Evolutionary conservation across 2,797 vertebrate genomes (phyloP).

Genomic region (Fistularia tabacaria): DNA sequence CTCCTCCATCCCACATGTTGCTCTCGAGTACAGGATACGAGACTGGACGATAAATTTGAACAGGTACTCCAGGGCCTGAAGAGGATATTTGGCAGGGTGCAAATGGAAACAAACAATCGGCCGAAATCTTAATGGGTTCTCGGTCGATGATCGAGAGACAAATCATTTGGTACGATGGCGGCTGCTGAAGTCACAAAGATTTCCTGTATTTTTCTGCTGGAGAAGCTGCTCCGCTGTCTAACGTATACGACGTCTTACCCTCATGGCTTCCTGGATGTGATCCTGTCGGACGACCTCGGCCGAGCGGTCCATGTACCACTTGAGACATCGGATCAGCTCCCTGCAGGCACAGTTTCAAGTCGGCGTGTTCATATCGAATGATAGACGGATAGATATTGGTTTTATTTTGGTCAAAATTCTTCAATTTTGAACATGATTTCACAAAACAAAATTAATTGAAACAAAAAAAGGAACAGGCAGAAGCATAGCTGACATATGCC

Average conservation of each 20-base stretch:
- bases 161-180: too few relatives aligned
- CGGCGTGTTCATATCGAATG: too few relatives aligned
- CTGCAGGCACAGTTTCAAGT: constrained; percentile 59
- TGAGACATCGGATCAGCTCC: constrained; percentile 95
- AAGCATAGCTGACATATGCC: too few relatives aligned
- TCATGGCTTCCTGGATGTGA: constrained; percentile 99
- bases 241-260: constrained; percentile 77
- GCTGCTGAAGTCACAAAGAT: too few relatives aligned
- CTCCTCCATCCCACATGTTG: constrained; percentile 98
- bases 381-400: too few relatives aligned
- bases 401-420: too few relatives aligned
- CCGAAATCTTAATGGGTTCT: constrained; percentile 10
- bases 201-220: too few relatives aligned
- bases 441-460: too few relatives aligned
- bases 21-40: constrained; percentile 95
- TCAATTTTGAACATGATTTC: too few relatives aligned
- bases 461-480: too few relatives aligned
- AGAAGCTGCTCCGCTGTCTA: too few relatives aligned
- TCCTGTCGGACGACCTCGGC: constrained; percentile 95
- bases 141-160: constrained; percentile 6
- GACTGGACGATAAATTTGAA: constrained; percentile 99
- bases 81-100: too few relatives aligned
- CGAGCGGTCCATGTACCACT: constrained; percentile 99
- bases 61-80: constrained; percentile 95
- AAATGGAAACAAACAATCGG: constrained; percentile 2